A percentile compares a stretch with the other conserved stretches of the same genome.
These are phyloP conservation scores for Hypsopygia costalis DNA, from an alignment of 2,888 invertebrate species.

Conservation along the genomic window DNA sequence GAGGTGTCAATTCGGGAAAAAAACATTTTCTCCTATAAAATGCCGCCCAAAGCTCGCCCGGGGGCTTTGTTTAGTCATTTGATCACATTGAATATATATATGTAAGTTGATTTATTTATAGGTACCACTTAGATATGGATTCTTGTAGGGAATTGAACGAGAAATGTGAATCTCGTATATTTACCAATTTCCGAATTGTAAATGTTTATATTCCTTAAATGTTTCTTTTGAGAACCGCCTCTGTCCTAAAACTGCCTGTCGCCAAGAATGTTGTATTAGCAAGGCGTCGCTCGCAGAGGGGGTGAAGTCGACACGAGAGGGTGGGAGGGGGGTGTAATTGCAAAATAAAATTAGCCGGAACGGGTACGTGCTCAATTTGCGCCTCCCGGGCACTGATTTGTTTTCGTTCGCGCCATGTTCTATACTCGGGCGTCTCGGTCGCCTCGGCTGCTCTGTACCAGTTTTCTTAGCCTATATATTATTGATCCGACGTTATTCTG, in stretches of 20 bases:
- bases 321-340: conserved; percentile 69
- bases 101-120: too few species aligned
- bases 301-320: conserved; percentile 29
- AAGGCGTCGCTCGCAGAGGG: conserved; percentile 31
- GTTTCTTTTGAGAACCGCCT: conserved; percentile 28
- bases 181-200: too few species aligned
- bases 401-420: conserved; percentile 68
- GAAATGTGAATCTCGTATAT: too few species aligned
- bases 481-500: conserved; percentile 62
- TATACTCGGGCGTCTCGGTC: conserved; percentile 38
- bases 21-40: too few species aligned
- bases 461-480: conserved; percentile 75
- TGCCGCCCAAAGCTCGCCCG: too few species aligned
- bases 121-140: too few species aligned
- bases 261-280: conserved; percentile 76
- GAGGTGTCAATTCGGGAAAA: too few species aligned
- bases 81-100: too few species aligned
- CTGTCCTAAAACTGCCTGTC: conserved; percentile 58
- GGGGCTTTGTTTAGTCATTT: too few species aligned
- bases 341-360: conserved; percentile 81
- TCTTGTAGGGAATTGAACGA: too few species aligned
- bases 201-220: too few species aligned
- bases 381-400: conserved; percentile 78
- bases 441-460: conserved; percentile 44
- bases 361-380: conserved; percentile 81